These are phyloP conservation scores for Pelagia noctiluca DNA, from an alignment of 30 jellyfish, hydroid and myxozoan genomes.

Conservation along the genomic window DNA sequence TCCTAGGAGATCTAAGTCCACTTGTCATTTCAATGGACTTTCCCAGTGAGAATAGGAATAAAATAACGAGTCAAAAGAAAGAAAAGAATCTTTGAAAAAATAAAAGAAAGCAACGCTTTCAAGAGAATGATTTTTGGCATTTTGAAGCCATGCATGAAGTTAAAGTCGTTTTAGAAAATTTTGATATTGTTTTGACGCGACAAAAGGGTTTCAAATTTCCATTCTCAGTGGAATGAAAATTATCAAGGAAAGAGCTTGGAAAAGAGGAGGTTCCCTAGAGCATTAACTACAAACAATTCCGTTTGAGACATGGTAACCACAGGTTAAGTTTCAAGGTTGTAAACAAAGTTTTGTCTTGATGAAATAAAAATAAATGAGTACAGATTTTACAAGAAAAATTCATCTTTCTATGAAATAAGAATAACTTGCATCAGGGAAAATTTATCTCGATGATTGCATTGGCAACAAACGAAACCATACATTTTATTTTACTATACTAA, in stretches of 20 bases:
- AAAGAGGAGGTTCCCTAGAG: slow-evolving; percentile 8
- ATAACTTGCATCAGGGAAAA: neutral
- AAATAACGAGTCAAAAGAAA: neutral
- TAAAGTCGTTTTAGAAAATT: neutral
- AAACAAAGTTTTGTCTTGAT: neutral
- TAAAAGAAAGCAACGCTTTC: slow-evolving; percentile 3
- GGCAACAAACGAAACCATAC: slow-evolving; percentile 6
- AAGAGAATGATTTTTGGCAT: neutral
- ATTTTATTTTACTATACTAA: neutral
- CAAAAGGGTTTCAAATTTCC: neutral
- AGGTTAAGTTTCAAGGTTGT: neutral
- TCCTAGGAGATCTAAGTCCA: too few relatives aligned
- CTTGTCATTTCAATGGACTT: too few relatives aligned
- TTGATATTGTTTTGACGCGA: neutral
- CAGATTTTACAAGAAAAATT: neutral
- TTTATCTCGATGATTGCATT: neutral
- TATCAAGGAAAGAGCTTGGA: neutral
- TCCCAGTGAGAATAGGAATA: neutral
- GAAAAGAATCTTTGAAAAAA: neutral
- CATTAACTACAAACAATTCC: slow-evolving; percentile 2
- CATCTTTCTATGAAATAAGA: neutral
- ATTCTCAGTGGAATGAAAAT: neutral
- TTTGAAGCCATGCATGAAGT: slow-evolving; percentile 5
- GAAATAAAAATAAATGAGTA: neutral
- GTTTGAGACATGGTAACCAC: slow-evolving; percentile 1